These are phyloP conservation scores for Phalacrocorax pelagicus DNA, from an alignment of 2,113 vertebrate species.

Conservation along the genomic window DNA sequence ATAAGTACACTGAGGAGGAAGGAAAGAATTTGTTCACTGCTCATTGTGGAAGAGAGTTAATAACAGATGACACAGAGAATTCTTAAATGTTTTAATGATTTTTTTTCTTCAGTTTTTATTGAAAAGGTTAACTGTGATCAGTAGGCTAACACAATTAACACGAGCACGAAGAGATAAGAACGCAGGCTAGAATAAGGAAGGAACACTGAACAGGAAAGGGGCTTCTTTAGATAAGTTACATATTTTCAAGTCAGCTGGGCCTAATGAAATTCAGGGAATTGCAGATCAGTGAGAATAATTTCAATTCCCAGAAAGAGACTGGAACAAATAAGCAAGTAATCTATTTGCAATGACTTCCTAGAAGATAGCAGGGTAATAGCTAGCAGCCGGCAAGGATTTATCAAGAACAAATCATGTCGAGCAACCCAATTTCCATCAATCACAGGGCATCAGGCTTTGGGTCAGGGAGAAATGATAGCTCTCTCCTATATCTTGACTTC, in stretches of 20 bases:
- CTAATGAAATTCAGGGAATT: conserved; percentile 32
- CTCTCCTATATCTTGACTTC: neutral
- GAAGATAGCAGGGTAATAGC: conserved; percentile 2
- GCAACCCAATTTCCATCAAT: neutral
- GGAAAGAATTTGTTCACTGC: neutral
- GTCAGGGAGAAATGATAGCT: neutral
- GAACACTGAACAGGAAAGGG: neutral
- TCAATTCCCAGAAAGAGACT: conserved; percentile 39
- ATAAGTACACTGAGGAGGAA: neutral
- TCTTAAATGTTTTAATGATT: neutral
- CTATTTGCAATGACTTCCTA: conserved; percentile 14
- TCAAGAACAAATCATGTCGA: neutral
- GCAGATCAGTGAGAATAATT: conserved; percentile 36
- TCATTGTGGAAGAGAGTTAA: neutral
- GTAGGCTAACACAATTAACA: neutral
- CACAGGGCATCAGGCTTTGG: neutral
- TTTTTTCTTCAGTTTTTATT: neutral
- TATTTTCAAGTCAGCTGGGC: neutral
- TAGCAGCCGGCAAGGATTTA: neutral
- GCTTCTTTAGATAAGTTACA: neutral
- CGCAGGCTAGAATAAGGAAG: neutral
- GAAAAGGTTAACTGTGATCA: neutral
- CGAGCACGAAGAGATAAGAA: neutral
- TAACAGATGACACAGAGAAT: neutral
- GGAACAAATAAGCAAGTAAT: conserved; percentile 58